Evolutionary conservation across 1,140 invertebrate species (phyloP).

Genomic region (Liolophura sinensis): DNA sequence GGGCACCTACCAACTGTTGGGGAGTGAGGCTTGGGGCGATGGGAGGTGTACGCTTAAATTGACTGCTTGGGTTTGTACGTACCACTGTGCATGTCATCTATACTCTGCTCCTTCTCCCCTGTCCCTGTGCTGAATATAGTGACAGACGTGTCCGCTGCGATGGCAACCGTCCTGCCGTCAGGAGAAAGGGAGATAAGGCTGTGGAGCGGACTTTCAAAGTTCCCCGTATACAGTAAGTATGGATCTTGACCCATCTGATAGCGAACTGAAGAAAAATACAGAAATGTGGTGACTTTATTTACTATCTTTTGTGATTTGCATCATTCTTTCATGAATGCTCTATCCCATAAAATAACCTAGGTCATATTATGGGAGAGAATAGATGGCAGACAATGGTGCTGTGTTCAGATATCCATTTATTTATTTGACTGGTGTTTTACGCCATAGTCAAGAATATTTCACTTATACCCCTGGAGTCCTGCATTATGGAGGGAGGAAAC

Average conservation of each 20-base stretch:
- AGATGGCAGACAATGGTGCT: too few species aligned
- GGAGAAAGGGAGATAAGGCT: slow-evolving; percentile 71
- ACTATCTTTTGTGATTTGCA: neutral
- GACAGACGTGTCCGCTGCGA: slow-evolving; percentile 68
- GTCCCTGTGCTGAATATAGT: slow-evolving; percentile 73
- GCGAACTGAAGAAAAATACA: slow-evolving; percentile 68
- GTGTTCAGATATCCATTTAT: too few species aligned
- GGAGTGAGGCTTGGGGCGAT: too few species aligned
- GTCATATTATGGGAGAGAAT: too few species aligned
- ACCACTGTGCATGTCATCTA: slow-evolving; percentile 69
- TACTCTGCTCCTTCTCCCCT: slow-evolving; percentile 67
- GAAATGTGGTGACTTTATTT: neutral
- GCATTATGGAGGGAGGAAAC: too few species aligned
- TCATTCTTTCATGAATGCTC: neutral
- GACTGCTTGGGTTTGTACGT: slow-evolving; percentile 47
- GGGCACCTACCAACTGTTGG: too few species aligned
- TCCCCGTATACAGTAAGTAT: slow-evolving; percentile 68
- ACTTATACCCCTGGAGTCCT: too few species aligned
- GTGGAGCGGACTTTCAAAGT: slow-evolving; percentile 49
- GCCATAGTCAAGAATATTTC: too few species aligned
- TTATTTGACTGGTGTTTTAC: too few species aligned
- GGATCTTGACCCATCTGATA: slow-evolving; percentile 78
- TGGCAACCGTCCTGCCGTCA: slow-evolving; percentile 74
- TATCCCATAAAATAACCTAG: too few species aligned
- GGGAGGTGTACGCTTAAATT: too few species aligned